phyloP scores from a whole-genome alignment of 2,888 invertebrate genomes.

The Xestia xanthographa region DNA sequence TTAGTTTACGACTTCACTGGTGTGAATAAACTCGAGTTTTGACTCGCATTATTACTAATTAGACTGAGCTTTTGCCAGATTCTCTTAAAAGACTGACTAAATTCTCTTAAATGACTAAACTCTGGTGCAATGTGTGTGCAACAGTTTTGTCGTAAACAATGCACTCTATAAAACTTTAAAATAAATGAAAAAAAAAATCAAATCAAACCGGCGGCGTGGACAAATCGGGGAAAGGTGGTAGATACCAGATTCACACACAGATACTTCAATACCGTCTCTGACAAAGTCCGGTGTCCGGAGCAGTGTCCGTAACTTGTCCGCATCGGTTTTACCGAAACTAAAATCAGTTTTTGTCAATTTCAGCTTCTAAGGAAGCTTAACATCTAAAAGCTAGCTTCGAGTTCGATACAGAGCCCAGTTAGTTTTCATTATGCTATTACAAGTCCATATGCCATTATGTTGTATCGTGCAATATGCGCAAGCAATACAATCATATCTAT shows the following conservation, averaged over 20 bases:
- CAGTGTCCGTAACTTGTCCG: background rate
- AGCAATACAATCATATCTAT: background rate
- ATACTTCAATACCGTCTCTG: background rate
- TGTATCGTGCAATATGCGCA: background rate
- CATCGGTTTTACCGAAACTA: background rate
- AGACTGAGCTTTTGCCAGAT: background rate
- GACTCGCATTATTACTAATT: conserved; percentile 12
- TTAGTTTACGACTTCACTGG: background rate
- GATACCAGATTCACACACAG: background rate
- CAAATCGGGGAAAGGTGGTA: background rate
- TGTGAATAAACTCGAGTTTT: conserved; percentile 15
- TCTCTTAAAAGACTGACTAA: too few species aligned
- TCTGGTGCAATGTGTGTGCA: conserved; percentile 24
- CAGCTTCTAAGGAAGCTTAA: background rate
- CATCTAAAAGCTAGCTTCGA: background rate
- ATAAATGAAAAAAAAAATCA: background rate
- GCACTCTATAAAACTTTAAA: too few species aligned
- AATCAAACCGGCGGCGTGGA: background rate
- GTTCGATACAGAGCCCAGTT: conserved; percentile 5
- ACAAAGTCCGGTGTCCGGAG: background rate
- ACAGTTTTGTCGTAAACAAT: conserved; percentile 2
- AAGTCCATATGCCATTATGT: conserved; percentile 16
- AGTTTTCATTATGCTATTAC: conserved; percentile 38
- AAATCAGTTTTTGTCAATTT: background rate
- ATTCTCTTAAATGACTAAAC: conserved; percentile 42